phyloP scores from a whole-genome alignment of 2,797 vertebrate genomes.

The Muscicapa comitata region DNA sequence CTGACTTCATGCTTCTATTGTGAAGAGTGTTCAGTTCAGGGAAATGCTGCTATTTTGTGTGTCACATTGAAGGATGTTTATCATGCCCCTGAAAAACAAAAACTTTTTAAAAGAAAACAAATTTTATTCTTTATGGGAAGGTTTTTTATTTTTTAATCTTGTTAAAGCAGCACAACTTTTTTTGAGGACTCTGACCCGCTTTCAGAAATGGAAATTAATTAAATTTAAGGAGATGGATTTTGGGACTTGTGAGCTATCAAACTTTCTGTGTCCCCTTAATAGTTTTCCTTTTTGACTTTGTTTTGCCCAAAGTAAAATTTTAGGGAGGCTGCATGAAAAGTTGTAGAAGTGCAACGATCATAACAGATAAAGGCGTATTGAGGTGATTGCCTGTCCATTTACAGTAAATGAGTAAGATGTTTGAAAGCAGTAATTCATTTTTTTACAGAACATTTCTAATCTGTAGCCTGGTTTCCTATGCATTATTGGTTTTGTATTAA shows the following conservation, averaged over 20 bases:
- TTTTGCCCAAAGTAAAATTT: background rate
- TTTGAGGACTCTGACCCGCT: background rate
- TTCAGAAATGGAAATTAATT: background rate
- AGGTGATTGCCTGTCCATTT: background rate
- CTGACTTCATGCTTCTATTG: background rate
- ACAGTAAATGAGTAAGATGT: background rate
- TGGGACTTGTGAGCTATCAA: background rate
- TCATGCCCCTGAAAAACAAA: background rate
- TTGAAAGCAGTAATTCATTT: background rate
- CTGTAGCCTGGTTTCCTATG: background rate
- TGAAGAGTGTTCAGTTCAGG: background rate
- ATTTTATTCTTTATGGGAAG: background rate
- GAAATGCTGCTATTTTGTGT: background rate
- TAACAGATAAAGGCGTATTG: background rate
- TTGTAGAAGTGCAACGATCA: background rate
- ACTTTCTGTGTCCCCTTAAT: background rate
- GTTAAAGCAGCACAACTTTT: background rate
- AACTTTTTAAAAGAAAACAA: background rate
- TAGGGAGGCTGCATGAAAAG: background rate
- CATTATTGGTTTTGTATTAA: background rate
- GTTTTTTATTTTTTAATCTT: background rate
- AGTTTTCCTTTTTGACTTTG: background rate
- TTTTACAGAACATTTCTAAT: background rate
- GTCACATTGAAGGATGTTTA: background rate
- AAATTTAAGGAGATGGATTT: background rate